Evolutionary conservation across 2,888 invertebrate genomes (phyloP), one percentile per base, ranked within the genome.

Genomic region (Dolomedes plantarius): DNA sequence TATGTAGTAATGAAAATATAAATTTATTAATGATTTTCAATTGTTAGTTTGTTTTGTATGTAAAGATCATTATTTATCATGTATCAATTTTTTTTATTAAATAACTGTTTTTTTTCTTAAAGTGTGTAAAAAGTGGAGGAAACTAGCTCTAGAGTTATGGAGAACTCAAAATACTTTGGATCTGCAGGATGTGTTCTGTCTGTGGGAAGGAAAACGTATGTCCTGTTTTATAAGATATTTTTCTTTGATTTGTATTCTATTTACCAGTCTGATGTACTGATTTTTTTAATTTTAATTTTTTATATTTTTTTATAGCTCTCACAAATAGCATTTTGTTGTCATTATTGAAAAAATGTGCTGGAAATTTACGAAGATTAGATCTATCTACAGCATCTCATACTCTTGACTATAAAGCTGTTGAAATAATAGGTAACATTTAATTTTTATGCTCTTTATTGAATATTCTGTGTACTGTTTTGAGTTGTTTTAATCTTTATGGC

Each of bases 121-220:
- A 88, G 89, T 89, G 6, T 88, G 89, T 68, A 87, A 87, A 64
- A 86, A 85, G 74, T 89, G 89, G 89, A 78, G 72, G 27, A 50
- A 62, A 29, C n/a, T 89, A 6, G 62, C 83, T 46, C 50, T 76
- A 13, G 71, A 83, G 32, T 62, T 88, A 41, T 89, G 89, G 89
- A 75, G 71, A n/a, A 39, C 78, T 67, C 82, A 80, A 31, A 68
- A 56, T 23, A 72, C 32, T 23, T 28, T 89, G n/a, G 73, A 86
- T 46, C 69, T 89, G 65, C 69, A 77, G 32, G 69, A 86, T 32
- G 69, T 82, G 6, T 88, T 88, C 46, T 87, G 80, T 11, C 69
- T 81, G 31, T 87, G 87, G 76, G 83, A 72, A 71, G 85, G 85
- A 68, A 81, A 39, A 23, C 78, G 88, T 88, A 76, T 78, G 87